phyloP scores from a whole-genome alignment of 1,140 invertebrate species.

The Cryptotermes secundus region DNA sequence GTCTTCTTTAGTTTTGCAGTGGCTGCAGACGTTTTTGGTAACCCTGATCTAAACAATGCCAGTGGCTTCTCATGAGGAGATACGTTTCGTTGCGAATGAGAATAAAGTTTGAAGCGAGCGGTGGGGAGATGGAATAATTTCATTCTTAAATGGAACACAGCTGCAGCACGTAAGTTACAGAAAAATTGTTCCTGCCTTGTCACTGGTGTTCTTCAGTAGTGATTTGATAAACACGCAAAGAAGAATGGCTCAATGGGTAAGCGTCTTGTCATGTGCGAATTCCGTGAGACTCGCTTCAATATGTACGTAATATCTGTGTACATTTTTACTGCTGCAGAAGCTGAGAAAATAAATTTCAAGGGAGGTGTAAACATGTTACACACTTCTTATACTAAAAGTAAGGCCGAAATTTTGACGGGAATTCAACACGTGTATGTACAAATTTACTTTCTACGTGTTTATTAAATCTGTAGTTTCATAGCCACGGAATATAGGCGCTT shows the following conservation, averaged over 20 bases:
- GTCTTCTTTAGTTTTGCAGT: background rate
- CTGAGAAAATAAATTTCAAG: too few species aligned
- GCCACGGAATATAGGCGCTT: too few species aligned
- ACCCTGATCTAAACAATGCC: background rate
- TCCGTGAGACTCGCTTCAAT: background rate
- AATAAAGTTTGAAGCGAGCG: background rate
- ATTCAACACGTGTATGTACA: too few species aligned
- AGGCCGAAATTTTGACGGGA: too few species aligned
- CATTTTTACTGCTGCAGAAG: too few species aligned
- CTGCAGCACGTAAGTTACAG: background rate
- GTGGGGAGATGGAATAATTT: background rate
- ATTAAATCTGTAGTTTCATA: too few species aligned
- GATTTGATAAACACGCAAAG: background rate
- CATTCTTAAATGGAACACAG: background rate
- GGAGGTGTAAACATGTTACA: too few species aligned
- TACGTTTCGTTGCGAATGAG: slow-evolving; percentile 3
- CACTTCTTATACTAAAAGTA: too few species aligned
- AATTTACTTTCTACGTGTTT: too few species aligned
- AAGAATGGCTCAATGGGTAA: background rate
- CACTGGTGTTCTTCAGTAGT: background rate
- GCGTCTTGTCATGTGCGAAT: background rate
- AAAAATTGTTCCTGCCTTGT: background rate
- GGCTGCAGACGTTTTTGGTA: background rate
- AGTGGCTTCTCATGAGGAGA: background rate
- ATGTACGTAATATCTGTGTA: background rate